Conservation (phyloP, 2,113 vertebrate species). For the Tylochromis polylepis region DNA sequence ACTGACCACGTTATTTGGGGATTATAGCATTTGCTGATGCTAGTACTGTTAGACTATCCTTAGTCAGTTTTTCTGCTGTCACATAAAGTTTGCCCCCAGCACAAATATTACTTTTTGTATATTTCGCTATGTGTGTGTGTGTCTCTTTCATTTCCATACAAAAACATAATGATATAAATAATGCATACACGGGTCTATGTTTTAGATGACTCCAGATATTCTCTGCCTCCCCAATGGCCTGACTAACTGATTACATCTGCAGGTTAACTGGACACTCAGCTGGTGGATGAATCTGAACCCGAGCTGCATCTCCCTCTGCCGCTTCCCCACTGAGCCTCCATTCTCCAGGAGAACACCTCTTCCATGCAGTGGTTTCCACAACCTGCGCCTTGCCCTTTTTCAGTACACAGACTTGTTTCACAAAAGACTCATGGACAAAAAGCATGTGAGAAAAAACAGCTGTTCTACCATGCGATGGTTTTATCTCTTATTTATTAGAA, state of each 20-base stretch:
- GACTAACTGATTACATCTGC: conserved; percentile 37
- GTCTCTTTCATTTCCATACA: background rate
- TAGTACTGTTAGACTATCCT: background rate
- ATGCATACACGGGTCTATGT: accelerated
- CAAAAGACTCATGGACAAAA: conserved; percentile 58
- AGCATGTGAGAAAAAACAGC: conserved; percentile 53
- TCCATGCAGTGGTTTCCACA: conserved; percentile 18
- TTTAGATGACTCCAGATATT: background rate
- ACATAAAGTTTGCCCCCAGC: background rate
- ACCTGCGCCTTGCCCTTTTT: conserved; percentile 11
- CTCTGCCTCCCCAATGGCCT: background rate
- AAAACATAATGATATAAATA: background rate
- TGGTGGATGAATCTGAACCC: conserved; percentile 20
- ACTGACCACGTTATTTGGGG: background rate
- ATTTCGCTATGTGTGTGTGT: background rate
- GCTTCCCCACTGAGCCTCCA: conserved; percentile 8
- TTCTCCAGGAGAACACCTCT: conserved; percentile 20
- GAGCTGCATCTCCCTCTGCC: background rate
- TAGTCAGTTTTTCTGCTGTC: no score
- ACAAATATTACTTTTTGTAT: background rate
- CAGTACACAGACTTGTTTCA: conserved; percentile 46
- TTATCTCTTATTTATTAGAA: conserved; percentile 67
- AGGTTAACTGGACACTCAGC: conserved; percentile 56
- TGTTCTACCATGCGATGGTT: conserved; percentile 21
- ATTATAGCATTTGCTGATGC: background rate